Evolutionary conservation across 2,113 vertebrate species (phyloP).

Genomic region (Xenopus borealis): DNA sequence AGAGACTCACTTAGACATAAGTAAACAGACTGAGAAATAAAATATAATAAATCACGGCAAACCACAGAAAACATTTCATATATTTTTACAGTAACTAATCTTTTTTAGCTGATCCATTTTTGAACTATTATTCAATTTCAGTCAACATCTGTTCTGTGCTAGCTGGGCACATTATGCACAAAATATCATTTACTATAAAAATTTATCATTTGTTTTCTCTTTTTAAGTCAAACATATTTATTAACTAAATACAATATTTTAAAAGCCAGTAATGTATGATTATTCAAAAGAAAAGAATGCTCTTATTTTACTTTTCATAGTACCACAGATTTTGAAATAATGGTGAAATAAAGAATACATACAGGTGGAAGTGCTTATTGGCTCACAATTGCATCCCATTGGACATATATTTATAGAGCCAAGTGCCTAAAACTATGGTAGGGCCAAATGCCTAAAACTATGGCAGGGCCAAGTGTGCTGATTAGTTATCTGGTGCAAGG

Average conservation of each 20-base stretch:
- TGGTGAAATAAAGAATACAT: not conserved
- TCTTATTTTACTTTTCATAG: not conserved
- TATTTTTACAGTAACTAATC: slow-evolving; percentile 23
- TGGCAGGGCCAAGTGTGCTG: too few species aligned
- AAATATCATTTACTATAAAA: slow-evolving; percentile 22
- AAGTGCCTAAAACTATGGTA: too few species aligned
- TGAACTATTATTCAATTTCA: slow-evolving; percentile 19
- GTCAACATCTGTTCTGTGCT: slow-evolving; percentile 15
- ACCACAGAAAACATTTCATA: slow-evolving; percentile 19
- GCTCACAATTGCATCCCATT: too few species aligned
- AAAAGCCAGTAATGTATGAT: not conserved
- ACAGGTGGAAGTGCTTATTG: too few species aligned
- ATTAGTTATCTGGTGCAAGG: too few species aligned
- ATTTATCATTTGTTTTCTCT: not conserved
- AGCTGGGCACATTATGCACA: not conserved
- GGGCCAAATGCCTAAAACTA: too few species aligned
- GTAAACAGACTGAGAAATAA: slow-evolving; percentile 15
- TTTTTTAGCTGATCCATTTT: slow-evolving; percentile 26
- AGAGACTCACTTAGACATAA: not conserved
- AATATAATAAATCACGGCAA: slow-evolving; percentile 9
- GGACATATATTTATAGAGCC: too few species aligned
- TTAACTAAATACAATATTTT: slow-evolving; percentile 15
- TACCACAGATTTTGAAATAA: not conserved
- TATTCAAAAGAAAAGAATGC: not conserved
- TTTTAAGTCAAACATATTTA: slow-evolving; percentile 13